Percentiles rank a stretch among this genome's conserved stretches.
These are phyloP conservation scores for Neogale vison DNA, from an alignment of 2,113 vertebrate genomes.

Conservation along the genomic window DNA sequence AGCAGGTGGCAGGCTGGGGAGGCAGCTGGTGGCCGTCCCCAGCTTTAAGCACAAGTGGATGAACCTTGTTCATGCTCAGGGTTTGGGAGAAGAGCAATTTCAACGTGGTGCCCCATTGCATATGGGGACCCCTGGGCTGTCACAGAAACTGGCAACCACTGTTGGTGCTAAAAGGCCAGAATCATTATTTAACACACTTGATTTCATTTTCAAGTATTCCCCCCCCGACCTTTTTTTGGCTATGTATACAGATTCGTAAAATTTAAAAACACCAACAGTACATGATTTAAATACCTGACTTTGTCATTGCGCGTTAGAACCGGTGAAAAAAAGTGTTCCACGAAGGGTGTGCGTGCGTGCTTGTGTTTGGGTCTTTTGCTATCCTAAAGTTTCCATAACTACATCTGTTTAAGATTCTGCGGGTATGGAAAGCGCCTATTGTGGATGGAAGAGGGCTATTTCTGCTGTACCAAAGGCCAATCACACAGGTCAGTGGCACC, in stretches of 20 bases:
- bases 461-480: slow-evolving; percentile 82
- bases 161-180: neutral
- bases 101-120: neutral
- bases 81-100: neutral
- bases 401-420: slow-evolving; percentile 76
- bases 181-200: neutral
- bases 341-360: slow-evolving; percentile 36
- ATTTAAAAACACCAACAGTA: neutral
- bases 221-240: neutral
- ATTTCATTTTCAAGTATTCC: neutral
- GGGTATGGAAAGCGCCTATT: neutral
- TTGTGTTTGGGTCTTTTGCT: neutral
- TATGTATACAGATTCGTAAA: neutral
- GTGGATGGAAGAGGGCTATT: slow-evolving; percentile 72
- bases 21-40: neutral
- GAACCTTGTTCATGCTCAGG: rapidly evolving
- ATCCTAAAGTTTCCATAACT: slow-evolving; percentile 67
- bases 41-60: neutral
- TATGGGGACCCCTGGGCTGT: neutral
- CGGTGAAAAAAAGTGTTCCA: neutral
- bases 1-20: neutral
- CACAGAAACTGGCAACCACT: neutral
- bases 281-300: neutral
- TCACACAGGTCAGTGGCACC: slow-evolving; percentile 79
- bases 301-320: neutral